Conservation (phyloP, 2,797 vertebrate genomes). For the Gallinago stenura region DNA sequence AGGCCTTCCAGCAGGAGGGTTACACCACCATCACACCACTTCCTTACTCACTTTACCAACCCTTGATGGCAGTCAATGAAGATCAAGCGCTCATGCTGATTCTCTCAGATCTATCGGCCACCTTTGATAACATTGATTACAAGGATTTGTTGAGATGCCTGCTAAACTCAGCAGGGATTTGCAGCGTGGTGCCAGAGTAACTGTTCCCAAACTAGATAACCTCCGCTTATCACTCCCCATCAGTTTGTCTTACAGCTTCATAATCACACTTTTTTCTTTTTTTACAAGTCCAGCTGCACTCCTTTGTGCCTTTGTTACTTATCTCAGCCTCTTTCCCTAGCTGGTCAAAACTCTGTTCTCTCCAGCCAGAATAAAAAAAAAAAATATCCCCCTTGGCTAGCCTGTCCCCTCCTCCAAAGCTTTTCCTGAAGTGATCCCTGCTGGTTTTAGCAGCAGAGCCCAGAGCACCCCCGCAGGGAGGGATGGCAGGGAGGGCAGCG, state of each 20-base stretch:
- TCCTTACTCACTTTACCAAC: neutral
- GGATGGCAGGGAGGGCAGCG: neutral
- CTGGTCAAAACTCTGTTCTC: neutral
- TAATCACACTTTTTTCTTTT: neutral
- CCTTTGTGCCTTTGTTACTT: neutral
- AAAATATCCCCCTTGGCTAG: neutral
- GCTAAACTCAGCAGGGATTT: slow-evolving; percentile 16
- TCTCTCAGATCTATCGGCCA: neutral
- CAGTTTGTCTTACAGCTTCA: neutral
- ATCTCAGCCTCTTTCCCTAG: neutral
- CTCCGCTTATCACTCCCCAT: neutral
- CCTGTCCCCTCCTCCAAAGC: neutral
- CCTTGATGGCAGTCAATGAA: neutral
- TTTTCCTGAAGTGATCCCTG: neutral
- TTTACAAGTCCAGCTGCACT: neutral
- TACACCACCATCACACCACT: neutral
- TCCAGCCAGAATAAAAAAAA: neutral
- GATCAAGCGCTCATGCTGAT: neutral
- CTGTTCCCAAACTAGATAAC: neutral
- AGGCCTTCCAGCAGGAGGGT: neutral
- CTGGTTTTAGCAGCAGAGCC: neutral
- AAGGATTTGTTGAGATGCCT: slow-evolving; percentile 16
- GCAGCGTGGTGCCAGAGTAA: neutral
- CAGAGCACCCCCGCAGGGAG: neutral
- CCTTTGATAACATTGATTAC: slow-evolving; percentile 9